Evolutionary conservation across 2,888 invertebrate species (phyloP).

Genomic region (Amblyteles armatorius): DNA sequence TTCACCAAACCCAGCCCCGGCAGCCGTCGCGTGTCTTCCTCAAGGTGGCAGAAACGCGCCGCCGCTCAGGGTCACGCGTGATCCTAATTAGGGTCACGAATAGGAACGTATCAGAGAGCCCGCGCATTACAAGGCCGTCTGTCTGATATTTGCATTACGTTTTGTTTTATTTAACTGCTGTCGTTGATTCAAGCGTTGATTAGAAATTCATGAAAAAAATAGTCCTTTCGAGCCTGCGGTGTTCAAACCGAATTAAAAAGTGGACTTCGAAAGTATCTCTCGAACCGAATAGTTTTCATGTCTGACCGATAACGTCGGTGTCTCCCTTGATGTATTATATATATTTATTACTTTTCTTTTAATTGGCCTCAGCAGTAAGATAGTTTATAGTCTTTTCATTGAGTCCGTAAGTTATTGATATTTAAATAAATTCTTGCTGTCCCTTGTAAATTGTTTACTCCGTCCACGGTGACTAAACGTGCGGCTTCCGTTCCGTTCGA

Average conservation of each 20-base stretch:
- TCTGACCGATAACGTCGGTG: too few relatives aligned
- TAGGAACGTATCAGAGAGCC: background rate
- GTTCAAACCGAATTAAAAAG: too few relatives aligned
- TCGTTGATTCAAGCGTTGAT: background rate
- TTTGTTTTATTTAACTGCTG: background rate
- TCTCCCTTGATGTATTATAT: too few relatives aligned
- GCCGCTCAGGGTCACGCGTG: slow-evolving; percentile 17
- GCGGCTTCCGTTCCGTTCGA: background rate
- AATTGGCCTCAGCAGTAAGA: too few relatives aligned
- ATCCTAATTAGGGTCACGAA: slow-evolving; percentile 20
- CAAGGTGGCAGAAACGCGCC: slow-evolving; percentile 5
- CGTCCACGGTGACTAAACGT: too few relatives aligned
- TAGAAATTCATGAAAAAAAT: background rate
- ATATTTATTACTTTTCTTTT: too few relatives aligned
- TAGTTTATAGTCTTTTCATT: too few relatives aligned
- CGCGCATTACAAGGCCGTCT: background rate
- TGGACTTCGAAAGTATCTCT: too few relatives aligned
- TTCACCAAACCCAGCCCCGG: background rate
- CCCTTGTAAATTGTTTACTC: too few relatives aligned
- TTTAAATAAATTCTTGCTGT: too few relatives aligned
- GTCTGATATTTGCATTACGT: slow-evolving; percentile 3
- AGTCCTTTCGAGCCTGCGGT: background rate
- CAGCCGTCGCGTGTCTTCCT: slow-evolving; percentile 9
- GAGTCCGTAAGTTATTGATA: too few relatives aligned
- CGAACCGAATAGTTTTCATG: too few relatives aligned